A percentile compares a stretch with the other conserved stretches of the same genome.
Evolutionary conservation across 2,888 invertebrate genomes (phyloP).

Genomic region (Eupithecia vulgata): DNA sequence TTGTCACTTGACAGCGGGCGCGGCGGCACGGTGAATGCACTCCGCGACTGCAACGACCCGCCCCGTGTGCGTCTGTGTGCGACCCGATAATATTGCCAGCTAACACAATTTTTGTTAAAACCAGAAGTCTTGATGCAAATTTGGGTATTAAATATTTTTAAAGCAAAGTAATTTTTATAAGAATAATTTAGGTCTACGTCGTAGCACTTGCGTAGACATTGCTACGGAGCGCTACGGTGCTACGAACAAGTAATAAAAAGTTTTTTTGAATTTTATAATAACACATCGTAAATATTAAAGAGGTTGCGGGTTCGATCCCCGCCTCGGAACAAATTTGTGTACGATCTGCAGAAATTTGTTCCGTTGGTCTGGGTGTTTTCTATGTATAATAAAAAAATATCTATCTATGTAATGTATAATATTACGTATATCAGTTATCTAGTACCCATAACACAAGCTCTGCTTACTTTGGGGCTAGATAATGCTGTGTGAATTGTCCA

Average conservation of each 20-base stretch:
- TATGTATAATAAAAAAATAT: no score
- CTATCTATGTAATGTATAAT: no score
- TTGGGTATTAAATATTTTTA: background rate
- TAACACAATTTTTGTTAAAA: conserved; percentile 14
- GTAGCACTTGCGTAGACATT: conserved; percentile 1
- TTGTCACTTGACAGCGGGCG: conserved; percentile 15
- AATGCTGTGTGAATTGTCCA: no score
- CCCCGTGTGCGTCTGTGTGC: conserved; percentile 34
- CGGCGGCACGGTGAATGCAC: conserved; percentile 57
- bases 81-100: conserved; percentile 35
- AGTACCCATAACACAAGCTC: no score
- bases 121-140: background rate
- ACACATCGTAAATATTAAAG: no score
- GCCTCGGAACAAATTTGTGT: no score
- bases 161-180: background rate
- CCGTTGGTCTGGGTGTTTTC: no score
- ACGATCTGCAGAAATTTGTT: no score
- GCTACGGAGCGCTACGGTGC: conserved; percentile 10
- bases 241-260: background rate
- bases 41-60: conserved; percentile 44
- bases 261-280: background rate
- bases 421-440: no score
- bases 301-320: no score
- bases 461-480: no score
- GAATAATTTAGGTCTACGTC: background rate